Percentiles rank a stretch among this genome's conserved stretches.
These are phyloP conservation scores for Ctenosaura bakeri DNA, from an alignment of 2,797 vertebrate species.

Conservation along the genomic window DNA sequence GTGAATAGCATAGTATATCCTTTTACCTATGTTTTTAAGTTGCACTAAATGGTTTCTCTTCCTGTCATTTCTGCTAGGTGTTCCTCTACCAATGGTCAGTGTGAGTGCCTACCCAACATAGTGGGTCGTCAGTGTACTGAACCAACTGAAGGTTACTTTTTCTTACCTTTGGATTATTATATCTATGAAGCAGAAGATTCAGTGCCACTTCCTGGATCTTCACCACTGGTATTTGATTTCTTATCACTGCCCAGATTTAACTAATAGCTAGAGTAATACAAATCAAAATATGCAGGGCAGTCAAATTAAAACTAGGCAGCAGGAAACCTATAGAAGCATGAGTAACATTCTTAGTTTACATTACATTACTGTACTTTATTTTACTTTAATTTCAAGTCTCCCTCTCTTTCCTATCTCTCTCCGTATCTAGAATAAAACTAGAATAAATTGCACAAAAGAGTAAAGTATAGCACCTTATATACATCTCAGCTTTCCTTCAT, in stretches of 20 bases:
- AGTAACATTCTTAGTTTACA: background rate
- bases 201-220: slow-evolving; percentile 69
- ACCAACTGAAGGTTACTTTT: slow-evolving; percentile 86
- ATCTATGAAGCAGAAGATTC: slow-evolving; percentile 90
- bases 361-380: background rate
- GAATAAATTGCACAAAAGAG: background rate
- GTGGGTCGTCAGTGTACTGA: slow-evolving; percentile 83
- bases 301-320: background rate
- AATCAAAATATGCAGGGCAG: background rate
- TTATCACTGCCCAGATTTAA: background rate
- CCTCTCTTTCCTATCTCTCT: background rate
- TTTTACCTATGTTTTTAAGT: background rate
- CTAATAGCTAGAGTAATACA: accelerated
- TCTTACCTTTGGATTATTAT: slow-evolving; percentile 87
- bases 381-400: background rate
- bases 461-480: background rate
- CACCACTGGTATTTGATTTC: slow-evolving; percentile 80
- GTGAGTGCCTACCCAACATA: slow-evolving; percentile 86
- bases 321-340: background rate
- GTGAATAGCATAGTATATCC: background rate
- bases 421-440: background rate
- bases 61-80: slow-evolving; percentile 77
- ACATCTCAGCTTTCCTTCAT: background rate
- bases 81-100: slow-evolving; percentile 82
- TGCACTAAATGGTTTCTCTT: background rate